Evolutionary conservation across 2,888 invertebrate species (phyloP), one percentile per base, ranked within the genome.

Genomic region (Globia sparganii): DNA sequence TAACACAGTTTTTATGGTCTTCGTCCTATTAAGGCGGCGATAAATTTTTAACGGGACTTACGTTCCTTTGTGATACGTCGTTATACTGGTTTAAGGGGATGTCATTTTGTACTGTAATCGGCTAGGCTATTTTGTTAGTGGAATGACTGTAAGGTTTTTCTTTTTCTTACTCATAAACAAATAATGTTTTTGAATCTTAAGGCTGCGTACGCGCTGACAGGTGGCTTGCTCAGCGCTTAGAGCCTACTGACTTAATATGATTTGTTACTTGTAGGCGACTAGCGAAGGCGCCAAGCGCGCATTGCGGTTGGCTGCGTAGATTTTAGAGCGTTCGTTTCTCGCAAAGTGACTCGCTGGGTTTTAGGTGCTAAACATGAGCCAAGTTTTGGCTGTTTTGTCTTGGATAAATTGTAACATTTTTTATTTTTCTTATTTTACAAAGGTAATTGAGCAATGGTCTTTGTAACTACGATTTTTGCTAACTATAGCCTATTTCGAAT

Each of bases 21-120:
- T 15, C 25, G 49, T 79, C 72, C 82, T 83, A 84, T 85, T 86
- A 86, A 81, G 86, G 78, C 62, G 71, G 11, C 70, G 62, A 86
- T 87, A 87, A 81, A 86, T 84, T 87, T 87, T 87, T 86, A 87
- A 88, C 78, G 78, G 59, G 72, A 77, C 61, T 66, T 31, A n/a
- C n/a, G 72, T 83, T 86, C 77, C 80, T 80, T 87, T 85, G 86
- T 87, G 84, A 83, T 80, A 81, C 62, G 72, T 76, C 66, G 81
- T 85, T 78, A 82, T 81, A 78, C 71, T 67, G 80, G 70, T 81
- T 87, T 84, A 85, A 83, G 78, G 78, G 61, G 75, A 65, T 83
- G 83, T 72, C 67, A 78, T 88, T 87, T 86, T 81, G 77, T 83
- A 21, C 21, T 75, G 75, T 86, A 78, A 84, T 75, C 70, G 81